These are phyloP conservation scores for Neolamprologus toae DNA, from an alignment of 2,113 vertebrate genomes.

Conservation along the genomic window DNA sequence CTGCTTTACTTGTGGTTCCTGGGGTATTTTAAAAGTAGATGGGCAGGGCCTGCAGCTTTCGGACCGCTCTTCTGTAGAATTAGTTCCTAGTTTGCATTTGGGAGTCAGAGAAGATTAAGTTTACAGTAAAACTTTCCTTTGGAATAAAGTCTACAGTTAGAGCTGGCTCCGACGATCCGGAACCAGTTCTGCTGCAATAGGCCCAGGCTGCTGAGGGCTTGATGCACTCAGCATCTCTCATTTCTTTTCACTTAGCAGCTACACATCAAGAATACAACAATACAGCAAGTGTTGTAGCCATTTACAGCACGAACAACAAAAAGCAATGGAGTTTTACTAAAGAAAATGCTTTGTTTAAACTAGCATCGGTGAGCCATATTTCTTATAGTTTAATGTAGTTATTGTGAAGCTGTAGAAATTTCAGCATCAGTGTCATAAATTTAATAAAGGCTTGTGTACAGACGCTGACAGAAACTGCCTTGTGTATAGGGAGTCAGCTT, in stretches of 20 bases:
- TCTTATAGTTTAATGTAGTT: neutral
- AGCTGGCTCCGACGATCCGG: neutral
- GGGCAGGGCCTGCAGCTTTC: neutral
- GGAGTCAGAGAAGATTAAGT: neutral
- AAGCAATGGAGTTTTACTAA: neutral
- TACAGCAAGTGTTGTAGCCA: neutral
- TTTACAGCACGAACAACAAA: neutral
- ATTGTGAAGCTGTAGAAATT: neutral
- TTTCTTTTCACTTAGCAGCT: neutral
- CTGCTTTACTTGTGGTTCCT: neutral
- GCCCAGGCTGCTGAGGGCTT: neutral
- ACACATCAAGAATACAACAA: neutral
- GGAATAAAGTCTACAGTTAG: neutral
- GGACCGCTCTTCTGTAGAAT: neutral
- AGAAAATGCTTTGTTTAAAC: neutral
- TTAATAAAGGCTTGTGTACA: neutral
- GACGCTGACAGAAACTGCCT: neutral
- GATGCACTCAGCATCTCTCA: neutral
- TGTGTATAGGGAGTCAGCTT: neutral
- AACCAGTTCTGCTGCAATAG: neutral
- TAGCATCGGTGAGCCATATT: neutral
- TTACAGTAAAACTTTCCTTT: neutral
- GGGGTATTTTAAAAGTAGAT: neutral
- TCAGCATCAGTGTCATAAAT: rapidly evolving
- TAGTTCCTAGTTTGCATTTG: neutral